These are phyloP conservation scores for Sceloporus undulatus DNA, from an alignment of 2,113 vertebrate species.

Conservation along the genomic window DNA sequence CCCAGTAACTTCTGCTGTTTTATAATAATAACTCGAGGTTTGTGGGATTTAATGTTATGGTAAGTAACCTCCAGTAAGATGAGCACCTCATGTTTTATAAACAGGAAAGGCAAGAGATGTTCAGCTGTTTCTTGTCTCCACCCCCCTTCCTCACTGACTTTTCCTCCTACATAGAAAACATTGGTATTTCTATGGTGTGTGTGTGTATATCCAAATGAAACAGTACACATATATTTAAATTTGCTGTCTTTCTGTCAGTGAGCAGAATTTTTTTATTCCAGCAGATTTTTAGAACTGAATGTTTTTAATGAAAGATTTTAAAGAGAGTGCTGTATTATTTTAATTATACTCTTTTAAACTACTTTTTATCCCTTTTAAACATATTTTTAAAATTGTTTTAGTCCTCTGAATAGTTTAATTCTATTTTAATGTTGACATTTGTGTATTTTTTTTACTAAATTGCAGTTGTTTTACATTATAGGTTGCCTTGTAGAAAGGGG, in stretches of 20 bases:
- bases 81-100: slow-evolving; percentile 55
- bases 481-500: too few species aligned
- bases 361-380: too few species aligned
- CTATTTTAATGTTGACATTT: too few species aligned
- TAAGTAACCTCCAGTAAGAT: slow-evolving; percentile 50
- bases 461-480: too few species aligned
- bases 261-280: too few species aligned
- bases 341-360: too few species aligned
- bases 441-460: too few species aligned
- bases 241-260: background rate
- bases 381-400: too few species aligned
- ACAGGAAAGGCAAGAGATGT: slow-evolving; percentile 56
- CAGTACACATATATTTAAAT: background rate
- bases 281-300: too few species aligned
- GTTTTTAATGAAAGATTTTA: too few species aligned
- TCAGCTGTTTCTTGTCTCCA: slow-evolving; percentile 32
- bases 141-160: slow-evolving; percentile 32
- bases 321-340: too few species aligned
- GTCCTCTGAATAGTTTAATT: too few species aligned
- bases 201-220: background rate
- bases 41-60: slow-evolving; percentile 62
- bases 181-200: background rate
- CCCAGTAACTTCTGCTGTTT: slow-evolving; percentile 59
- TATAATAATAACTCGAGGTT: slow-evolving; percentile 64
- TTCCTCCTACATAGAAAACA: slow-evolving; percentile 38